Conservation (phyloP, 2,113 vertebrate genomes). For the Bufo gargarizans region DNA sequence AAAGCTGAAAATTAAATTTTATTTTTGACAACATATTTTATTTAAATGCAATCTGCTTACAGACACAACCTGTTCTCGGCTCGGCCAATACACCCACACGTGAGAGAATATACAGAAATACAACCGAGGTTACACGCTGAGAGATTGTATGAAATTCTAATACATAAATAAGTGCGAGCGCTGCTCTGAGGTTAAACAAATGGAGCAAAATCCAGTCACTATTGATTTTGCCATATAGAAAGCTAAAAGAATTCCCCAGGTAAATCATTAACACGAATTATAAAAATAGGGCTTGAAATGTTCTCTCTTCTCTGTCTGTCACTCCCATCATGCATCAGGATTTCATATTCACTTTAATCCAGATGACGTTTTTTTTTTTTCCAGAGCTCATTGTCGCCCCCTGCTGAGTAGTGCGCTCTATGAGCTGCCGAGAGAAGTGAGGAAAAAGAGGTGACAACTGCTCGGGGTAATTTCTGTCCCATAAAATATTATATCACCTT, state of each 20-base stretch:
- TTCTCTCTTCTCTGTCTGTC: neutral
- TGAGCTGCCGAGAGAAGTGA: neutral
- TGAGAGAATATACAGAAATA: neutral
- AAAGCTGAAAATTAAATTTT: constrained; percentile 8
- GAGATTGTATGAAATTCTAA: neutral
- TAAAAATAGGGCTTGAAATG: neutral
- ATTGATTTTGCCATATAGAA: neutral
- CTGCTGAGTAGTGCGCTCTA: neutral
- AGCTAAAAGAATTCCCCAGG: neutral
- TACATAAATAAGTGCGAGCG: neutral
- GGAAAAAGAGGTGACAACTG: neutral
- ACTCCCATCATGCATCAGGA: neutral
- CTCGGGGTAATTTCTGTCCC: neutral
- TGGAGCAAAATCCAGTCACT: neutral
- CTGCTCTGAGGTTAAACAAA: neutral
- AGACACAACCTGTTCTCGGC: neutral
- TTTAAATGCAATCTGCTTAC: neutral
- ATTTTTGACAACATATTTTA: constrained; percentile 17
- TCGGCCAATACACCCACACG: neutral
- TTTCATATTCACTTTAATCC: neutral
- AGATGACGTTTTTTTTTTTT: neutral
- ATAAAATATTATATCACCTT: neutral
- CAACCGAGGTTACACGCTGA: neutral
- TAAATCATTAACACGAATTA: constrained; percentile 8
- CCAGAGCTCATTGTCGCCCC: neutral